Evolutionary conservation across 2,797 vertebrate genomes (phyloP), one percentile per base, ranked within the genome.

Genomic region (Lates japonicus): DNA sequence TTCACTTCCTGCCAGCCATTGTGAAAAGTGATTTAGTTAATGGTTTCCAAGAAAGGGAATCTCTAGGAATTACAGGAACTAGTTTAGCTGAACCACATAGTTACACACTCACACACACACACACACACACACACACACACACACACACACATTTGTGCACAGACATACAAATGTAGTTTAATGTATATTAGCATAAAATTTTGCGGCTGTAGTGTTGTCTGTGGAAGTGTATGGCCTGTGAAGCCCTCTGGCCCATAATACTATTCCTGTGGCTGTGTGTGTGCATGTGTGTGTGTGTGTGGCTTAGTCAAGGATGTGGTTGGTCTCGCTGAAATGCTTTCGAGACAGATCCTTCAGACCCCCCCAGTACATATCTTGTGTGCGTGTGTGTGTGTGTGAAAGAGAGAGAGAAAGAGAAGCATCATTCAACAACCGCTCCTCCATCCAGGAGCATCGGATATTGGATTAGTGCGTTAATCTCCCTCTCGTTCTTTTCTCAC

Each of bases 381-480:
- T n/a, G n/a, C n/a, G n/a, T n/a, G n/a, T n/a, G n/a, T 82, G 11
- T 58, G 19, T 57, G 14, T 54, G 37, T 55, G 35, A 33, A 54
- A 61, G 74, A 78, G 65, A 70, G 33, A 35, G 62, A 73, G 65
- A 66, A 58, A 80, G 81, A 66, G 70, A 57, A n/a, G 74, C 75
- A 87, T 92, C 90, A 81, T 88, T 93, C 83, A 86, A 83, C 91
- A 88, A 80, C 66, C 69, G 74, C 81, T 85, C 84, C 70, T 78
- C 80, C 84, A 42, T 89, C 87, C 88, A 90, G 90, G 81, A 89
- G 87, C 88, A 90, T n/a, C 84, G 86, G 87, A 90, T 93, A 91
- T 91, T 92, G 88, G 90, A 93, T 94, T 91, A 93, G 90, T 81
- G 82, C 83, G 84, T 83, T 93, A 93, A 91, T 93, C 87, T 87